Percentiles rank a stretch among this genome's conserved stretches.
Conservation (phyloP, 2,797 vertebrate species). For the Arctocebus calabarensis region DNA sequence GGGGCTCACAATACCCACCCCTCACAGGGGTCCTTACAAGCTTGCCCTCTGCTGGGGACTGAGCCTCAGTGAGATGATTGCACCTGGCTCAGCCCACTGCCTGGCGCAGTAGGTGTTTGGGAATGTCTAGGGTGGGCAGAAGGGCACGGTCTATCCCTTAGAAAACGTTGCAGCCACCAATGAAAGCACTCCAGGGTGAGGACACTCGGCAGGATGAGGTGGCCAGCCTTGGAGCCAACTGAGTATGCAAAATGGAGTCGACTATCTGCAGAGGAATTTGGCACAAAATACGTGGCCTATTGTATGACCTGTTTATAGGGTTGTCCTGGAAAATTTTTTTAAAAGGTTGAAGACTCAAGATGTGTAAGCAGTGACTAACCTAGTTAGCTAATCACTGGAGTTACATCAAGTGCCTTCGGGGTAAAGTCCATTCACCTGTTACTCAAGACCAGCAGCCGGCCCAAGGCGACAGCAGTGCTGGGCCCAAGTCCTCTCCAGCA, state of each 20-base stretch:
- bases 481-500: neutral
- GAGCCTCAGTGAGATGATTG: neutral
- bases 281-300: neutral
- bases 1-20: neutral
- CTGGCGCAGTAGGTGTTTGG: neutral
- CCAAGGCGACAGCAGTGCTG: neutral
- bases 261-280: conserved; percentile 9
- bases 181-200: rapidly evolving
- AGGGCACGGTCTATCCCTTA: no score
- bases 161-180: neutral
- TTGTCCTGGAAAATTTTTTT: neutral
- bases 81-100: neutral
- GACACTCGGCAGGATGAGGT: neutral
- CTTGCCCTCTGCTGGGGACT: neutral
- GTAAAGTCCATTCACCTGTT: conserved; percentile 54
- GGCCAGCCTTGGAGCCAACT: neutral
- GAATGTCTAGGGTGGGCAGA: neutral
- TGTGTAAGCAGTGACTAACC: conserved; percentile 69
- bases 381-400: conserved; percentile 37
- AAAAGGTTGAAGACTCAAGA: conserved; percentile 38
- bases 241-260: neutral
- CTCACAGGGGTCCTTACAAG: rapidly evolving
- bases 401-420: conserved; percentile 76
- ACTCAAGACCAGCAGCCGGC: neutral
- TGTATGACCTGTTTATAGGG: neutral